A percentile compares a stretch with the other conserved stretches of the same genome.
phyloP scores from a whole-genome alignment of 2,797 vertebrate genomes.

The Pempheris klunzingeri region DNA sequence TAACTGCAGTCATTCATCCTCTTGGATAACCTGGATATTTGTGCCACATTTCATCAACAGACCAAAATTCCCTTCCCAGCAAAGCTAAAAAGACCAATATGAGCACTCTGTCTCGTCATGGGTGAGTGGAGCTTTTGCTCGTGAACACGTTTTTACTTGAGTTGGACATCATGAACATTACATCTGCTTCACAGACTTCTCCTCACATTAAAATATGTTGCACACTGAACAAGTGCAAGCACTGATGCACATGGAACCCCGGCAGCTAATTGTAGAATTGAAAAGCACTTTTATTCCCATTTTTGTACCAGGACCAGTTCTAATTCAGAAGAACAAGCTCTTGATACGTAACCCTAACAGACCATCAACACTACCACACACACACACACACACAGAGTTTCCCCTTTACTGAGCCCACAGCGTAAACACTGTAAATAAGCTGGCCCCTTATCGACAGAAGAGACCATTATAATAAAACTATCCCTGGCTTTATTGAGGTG shows the following conservation, averaged over 20 bases:
- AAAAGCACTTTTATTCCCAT: background rate
- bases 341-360: background rate
- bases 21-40: background rate
- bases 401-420: conserved; percentile 42
- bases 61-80: background rate
- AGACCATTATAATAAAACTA: conserved; percentile 65
- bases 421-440: conserved; percentile 68
- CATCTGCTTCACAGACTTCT: too few species aligned
- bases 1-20: background rate
- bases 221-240: too few species aligned
- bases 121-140: too few species aligned
- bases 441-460: conserved; percentile 43
- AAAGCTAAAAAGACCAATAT: background rate
- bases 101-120: background rate
- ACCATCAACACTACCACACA: background rate
- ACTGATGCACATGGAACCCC: background rate
- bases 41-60: background rate
- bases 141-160: too few species aligned
- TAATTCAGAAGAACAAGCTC: conserved; percentile 11
- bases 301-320: conserved; percentile 15
- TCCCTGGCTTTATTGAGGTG: conserved; percentile 64
- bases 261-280: background rate
- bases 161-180: too few species aligned
- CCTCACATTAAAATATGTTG: too few species aligned
- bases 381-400: conserved; percentile 33